Percentiles rank a stretch among this genome's conserved stretches.
These are phyloP conservation scores for Sebastes oblongus DNA, from an alignment of 2,797 vertebrate genomes.

Conservation along the genomic window DNA sequence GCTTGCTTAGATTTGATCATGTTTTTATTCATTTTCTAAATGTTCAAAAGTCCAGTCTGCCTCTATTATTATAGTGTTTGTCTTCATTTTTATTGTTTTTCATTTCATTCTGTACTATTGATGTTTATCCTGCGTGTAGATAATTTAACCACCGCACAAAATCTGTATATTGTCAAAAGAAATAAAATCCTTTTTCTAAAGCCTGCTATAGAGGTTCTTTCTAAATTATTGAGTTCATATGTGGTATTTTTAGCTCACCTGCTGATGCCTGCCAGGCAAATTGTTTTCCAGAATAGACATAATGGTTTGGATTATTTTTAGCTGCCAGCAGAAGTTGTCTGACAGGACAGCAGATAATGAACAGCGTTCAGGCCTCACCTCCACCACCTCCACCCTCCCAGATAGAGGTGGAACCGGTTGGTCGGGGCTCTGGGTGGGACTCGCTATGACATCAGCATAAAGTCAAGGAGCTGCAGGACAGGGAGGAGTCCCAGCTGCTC, in stretches of 20 bases:
- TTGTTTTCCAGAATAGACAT: not conserved
- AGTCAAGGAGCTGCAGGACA: not conserved
- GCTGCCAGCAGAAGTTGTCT: not conserved
- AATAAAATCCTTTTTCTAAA: constrained; percentile 55
- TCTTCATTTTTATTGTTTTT: not conserved
- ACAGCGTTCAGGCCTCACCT: not conserved
- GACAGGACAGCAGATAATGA: not conserved
- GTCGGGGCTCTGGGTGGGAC: constrained; percentile 24
- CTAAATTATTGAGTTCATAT: not conserved
- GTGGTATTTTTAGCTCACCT: not conserved
- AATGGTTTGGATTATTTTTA: constrained; percentile 25
- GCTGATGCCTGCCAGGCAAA: not conserved
- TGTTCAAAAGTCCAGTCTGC: not conserved
- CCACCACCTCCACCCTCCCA: not conserved
- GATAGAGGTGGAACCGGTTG: constrained; percentile 47
- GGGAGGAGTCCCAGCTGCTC: constrained; percentile 21
- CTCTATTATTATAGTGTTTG: not conserved
- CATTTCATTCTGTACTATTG: constrained; percentile 7
- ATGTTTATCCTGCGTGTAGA: constrained; percentile 33
- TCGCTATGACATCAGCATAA: not conserved
- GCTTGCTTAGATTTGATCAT: not conserved
- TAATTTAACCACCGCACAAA: constrained; percentile 12
- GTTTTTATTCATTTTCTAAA: not conserved
- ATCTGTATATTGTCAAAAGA: constrained; percentile 55
- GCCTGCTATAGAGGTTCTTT: not conserved